Evolutionary conservation across 2,797 vertebrate genomes (phyloP).

Genomic region (Apogon hyalosoma): DNA sequence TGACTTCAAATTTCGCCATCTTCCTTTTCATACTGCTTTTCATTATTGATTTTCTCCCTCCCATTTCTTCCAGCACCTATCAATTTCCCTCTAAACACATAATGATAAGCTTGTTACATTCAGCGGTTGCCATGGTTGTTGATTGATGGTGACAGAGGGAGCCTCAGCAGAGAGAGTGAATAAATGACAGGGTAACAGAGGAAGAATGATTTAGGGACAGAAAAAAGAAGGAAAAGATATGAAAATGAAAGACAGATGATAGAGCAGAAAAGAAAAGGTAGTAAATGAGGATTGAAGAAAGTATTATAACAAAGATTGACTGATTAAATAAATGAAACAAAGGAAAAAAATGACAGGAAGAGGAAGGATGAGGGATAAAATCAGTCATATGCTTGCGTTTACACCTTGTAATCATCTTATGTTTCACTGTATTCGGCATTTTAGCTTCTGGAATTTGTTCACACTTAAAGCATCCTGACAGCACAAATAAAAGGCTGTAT

Average conservation of each 20-base stretch:
- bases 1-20: conserved; percentile 30
- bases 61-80: conserved; percentile 66
- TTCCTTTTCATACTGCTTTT: conserved; percentile 42
- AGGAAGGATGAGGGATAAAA: background rate
- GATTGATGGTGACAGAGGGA: conserved; percentile 75
- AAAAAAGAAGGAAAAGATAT: conserved; percentile 14
- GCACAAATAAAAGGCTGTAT: no score
- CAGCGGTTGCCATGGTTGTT: conserved; percentile 76
- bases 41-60: conserved; percentile 58
- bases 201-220: conserved; percentile 41
- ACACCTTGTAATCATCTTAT: background rate
- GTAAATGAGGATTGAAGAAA: background rate
- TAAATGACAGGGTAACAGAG: conserved; percentile 46
- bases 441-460: no score
- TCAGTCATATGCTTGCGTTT: conserved; percentile 1
- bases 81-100: conserved; percentile 73
- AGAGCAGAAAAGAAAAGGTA: conserved; percentile 24
- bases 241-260: conserved; percentile 37
- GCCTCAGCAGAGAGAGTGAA: conserved; percentile 39
- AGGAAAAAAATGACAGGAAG: background rate
- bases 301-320: conserved; percentile 18
- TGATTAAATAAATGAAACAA: conserved; percentile 24
- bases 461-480: no score
- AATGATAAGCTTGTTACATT: conserved; percentile 76
- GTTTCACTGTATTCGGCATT: no score